phyloP scores from a whole-genome alignment of 2,797 vertebrate genomes.

The Crypturellus tataupa region DNA sequence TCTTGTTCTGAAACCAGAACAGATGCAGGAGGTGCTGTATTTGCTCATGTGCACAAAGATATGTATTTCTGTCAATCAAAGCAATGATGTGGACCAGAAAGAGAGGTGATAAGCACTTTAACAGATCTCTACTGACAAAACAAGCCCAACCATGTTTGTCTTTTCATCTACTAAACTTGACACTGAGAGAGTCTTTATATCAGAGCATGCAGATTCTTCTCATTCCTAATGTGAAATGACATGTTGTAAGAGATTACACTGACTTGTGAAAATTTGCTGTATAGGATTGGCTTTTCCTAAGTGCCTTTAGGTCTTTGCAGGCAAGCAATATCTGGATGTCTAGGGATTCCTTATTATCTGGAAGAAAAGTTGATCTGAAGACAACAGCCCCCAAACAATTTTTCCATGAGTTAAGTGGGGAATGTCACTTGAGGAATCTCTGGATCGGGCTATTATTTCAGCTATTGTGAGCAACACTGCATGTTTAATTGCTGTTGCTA shows the following conservation, averaged over 20 bases:
- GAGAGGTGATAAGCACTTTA: neutral
- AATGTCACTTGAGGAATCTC: neutral
- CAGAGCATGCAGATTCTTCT: neutral
- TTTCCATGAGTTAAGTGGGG: neutral
- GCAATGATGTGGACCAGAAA: neutral
- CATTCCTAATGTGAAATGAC: neutral
- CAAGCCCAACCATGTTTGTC: neutral
- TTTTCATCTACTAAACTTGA: neutral
- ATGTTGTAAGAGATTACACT: neutral
- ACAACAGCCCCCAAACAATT: neutral
- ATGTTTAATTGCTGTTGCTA: neutral
- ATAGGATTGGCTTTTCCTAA: neutral
- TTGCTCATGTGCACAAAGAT: neutral
- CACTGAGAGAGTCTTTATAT: neutral
- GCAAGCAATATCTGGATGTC: neutral
- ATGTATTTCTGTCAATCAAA: neutral
- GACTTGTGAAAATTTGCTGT: neutral
- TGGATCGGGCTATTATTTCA: neutral
- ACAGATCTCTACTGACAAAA: neutral
- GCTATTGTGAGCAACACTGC: neutral
- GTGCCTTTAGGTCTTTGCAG: neutral
- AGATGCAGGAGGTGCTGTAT: neutral
- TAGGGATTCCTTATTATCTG: neutral
- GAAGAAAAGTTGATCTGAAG: neutral
- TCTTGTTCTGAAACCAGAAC: neutral